Conservation (phyloP, 2,888 invertebrate species). For the Pachydiplax longipennis region DNA sequence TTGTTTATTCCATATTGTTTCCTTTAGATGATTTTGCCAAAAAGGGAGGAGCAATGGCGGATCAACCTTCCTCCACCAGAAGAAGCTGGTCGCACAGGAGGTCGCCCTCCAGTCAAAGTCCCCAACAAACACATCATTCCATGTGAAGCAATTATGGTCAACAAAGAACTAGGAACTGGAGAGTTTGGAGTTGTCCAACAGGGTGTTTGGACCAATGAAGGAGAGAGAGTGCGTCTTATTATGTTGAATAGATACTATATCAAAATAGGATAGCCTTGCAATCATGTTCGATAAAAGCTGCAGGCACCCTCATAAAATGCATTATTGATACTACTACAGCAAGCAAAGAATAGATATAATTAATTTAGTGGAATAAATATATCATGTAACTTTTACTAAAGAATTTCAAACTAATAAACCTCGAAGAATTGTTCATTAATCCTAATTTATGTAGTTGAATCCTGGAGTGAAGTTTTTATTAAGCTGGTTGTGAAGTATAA, state of each 20-base stretch:
- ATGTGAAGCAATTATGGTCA: constrained; percentile 61
- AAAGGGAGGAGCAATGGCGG: constrained; percentile 60
- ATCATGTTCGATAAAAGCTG: background rate
- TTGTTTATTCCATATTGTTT: background rate
- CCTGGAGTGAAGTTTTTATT: no score
- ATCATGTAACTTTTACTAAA: no score
- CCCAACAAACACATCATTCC: constrained; percentile 85
- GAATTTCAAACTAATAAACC: no score
- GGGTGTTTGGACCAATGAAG: constrained; percentile 95
- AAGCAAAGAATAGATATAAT: background rate
- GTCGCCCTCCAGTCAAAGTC: constrained; percentile 64
- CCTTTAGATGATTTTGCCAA: constrained; percentile 60
- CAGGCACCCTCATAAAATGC: background rate
- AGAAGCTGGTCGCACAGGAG: constrained; percentile 52
- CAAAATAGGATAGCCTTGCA: background rate
- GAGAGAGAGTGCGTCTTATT: constrained; percentile 75
- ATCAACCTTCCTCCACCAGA: constrained; percentile 55
- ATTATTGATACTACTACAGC: background rate
- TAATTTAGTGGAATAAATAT: no score
- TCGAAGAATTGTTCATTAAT: no score
- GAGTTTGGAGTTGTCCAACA: constrained; percentile 99
- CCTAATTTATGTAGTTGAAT: no score
- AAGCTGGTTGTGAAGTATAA: no score
- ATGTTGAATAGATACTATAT: background rate
- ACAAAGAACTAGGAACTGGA: constrained; percentile 78